A percentile compares a stretch with the other conserved stretches of the same genome.
Evolutionary conservation across 2,888 invertebrate genomes (phyloP).

Genomic region (Bedellia somnulentella): DNA sequence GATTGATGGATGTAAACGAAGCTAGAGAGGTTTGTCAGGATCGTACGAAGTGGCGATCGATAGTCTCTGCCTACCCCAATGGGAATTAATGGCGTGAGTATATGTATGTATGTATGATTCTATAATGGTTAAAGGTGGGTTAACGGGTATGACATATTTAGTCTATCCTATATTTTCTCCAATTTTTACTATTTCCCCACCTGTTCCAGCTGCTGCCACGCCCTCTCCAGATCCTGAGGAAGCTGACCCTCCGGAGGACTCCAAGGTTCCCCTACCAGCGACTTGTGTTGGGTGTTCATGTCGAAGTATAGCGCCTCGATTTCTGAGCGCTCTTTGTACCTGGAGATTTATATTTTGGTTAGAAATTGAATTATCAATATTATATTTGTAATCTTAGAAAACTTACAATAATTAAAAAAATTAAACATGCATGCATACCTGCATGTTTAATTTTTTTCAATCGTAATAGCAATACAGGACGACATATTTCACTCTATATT

Average conservation of each 20-base stretch:
- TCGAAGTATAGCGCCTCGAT: slow-evolving; percentile 95
- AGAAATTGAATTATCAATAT: neutral
- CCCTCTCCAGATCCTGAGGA: slow-evolving; percentile 92
- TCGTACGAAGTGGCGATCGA: neutral
- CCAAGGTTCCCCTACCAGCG: slow-evolving; percentile 87
- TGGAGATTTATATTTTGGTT: slow-evolving; percentile 23
- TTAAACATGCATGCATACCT: too few species aligned
- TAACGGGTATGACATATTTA: too few species aligned
- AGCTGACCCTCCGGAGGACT: slow-evolving; percentile 86
- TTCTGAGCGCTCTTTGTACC: slow-evolving; percentile 95
- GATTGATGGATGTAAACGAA: too few species aligned
- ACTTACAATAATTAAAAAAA: neutral
- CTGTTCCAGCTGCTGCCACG: slow-evolving; percentile 88
- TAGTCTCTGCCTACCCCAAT: neutral
- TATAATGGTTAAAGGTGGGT: too few species aligned
- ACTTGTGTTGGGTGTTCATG: slow-evolving; percentile 94
- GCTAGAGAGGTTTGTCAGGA: neutral
- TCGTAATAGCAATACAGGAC: too few species aligned
- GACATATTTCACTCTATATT: too few species aligned
- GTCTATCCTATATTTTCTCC: neutral
- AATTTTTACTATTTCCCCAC: slow-evolving; percentile 13
- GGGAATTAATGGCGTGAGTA: neutral
- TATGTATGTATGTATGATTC: neutral
- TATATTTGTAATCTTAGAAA: neutral
- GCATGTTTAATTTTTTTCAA: too few species aligned